Base-by-base conservation (phyloP, 2,797 vertebrate species). In the Malurus leucopterus region DNA sequence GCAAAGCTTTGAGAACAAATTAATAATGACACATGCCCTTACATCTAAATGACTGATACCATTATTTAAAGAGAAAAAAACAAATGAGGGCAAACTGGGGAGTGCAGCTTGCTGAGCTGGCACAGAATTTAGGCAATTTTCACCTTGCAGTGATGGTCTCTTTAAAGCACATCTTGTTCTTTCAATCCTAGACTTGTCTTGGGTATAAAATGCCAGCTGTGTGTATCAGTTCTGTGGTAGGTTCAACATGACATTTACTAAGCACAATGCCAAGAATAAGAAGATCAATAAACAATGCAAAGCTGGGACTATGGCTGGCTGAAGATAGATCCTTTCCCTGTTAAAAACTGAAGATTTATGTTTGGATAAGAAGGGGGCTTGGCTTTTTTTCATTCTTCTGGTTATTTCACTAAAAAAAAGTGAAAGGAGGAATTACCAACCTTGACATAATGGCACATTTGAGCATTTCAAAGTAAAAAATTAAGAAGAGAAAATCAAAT, bases 201-300 rank as follows among this genome's bases (percentile, higher is more conserved):
- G 91, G 81, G 71, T 71, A 74, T 84, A 62, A 92, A 93, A 95
- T 71, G 77, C 81, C 91, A 93, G 18, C 68, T 76, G 26, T 44
- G 81, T 68, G 30, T 63, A 72, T 67, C 1, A 1, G 32, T 47
- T 64, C 81, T 58, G 62, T 41, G 74, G 27, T 21, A 53, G 15
- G 67, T 71, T 91, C 77, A 47, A 47, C 23, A 4, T 68, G 92
- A 95, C 86, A 90, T 95, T 93, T 93, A 89, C 74, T 63, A 63
- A 89, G 86, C 59, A 75, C n/a, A 29, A 43, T 23, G 32, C 59
- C 68, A 88, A 67, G 79, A 77, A 44, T 27, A 75, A 75, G 69
- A 70, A 40, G 70, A 92, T 91, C 83, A 70, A 89, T 86, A 91
- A 91, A 79, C 54, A 91, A 78, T 88, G 46, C 5, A 11, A 78